These are phyloP conservation scores for Protomyctophum bolini DNA, from an alignment of 2,113 vertebrate genomes.

Conservation along the genomic window DNA sequence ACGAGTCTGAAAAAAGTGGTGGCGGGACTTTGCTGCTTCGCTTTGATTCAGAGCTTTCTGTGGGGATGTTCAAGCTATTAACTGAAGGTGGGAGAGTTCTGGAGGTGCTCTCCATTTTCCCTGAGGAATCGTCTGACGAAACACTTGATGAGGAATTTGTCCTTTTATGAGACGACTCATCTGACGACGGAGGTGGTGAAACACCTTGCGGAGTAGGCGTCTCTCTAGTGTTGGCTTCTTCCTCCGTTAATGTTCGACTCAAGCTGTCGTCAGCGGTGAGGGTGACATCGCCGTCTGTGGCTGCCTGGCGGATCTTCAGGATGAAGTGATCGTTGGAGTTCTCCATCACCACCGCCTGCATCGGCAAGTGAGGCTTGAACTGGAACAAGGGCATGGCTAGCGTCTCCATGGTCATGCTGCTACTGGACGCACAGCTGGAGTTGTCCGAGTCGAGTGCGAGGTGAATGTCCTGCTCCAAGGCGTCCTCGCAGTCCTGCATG, in stretches of 20 bases:
- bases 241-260: conserved; percentile 30
- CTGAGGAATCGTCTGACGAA: too few species aligned
- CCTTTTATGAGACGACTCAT: background rate
- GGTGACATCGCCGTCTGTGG: conserved; percentile 16
- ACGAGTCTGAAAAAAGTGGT: background rate
- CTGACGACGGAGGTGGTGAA: conserved; percentile 1
- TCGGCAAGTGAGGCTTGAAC: conserved; percentile 88
- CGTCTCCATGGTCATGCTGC: conserved; percentile 73
- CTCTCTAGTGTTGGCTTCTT: background rate
- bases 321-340: conserved; percentile 96
- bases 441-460: conserved; percentile 94
- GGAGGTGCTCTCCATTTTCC: background rate
- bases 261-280: conserved; percentile 40
- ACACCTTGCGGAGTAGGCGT: background rate
- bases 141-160: background rate
- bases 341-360: conserved; percentile 96
- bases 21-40: conserved; percentile 1
- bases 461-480: conserved; percentile 93
- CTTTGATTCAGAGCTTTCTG: conserved; percentile 4
- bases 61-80: background rate
- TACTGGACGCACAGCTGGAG: conserved; percentile 87
- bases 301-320: conserved; percentile 88
- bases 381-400: conserved; percentile 77
- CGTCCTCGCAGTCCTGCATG: conserved; percentile 90
- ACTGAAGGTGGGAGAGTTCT: background rate